phyloP scores from a whole-genome alignment of 2,113 vertebrate genomes.

The Cranoglanis bouderius region DNA sequence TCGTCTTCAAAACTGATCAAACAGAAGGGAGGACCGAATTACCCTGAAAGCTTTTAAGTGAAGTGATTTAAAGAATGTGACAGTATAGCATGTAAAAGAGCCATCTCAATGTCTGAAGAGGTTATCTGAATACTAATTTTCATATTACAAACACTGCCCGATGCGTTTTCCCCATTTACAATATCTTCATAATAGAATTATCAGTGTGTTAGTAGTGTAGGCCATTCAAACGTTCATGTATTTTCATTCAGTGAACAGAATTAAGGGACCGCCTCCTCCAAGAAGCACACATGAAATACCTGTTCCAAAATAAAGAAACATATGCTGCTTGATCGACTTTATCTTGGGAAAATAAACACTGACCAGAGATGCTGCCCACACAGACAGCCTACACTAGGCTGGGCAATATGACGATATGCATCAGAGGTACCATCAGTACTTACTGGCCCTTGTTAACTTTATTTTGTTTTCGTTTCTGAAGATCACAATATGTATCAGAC shows the following conservation, averaged over 20 bases:
- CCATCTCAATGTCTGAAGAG: background rate
- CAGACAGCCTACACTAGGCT: background rate
- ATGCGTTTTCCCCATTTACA: background rate
- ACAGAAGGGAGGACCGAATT: background rate
- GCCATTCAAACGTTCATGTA: background rate
- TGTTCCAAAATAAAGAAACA: background rate
- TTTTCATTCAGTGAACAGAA: background rate
- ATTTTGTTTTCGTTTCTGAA: background rate
- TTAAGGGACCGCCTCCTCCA: background rate
- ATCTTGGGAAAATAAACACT: background rate
- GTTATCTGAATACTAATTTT: background rate
- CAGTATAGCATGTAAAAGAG: background rate
- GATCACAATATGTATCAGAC: background rate
- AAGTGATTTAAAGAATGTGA: background rate
- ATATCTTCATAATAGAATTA: background rate
- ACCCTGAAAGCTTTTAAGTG: background rate
- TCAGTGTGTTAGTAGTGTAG: background rate
- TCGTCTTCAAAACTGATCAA: background rate
- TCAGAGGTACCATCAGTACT: too few species aligned
- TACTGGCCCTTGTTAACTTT: background rate
- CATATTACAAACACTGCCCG: background rate
- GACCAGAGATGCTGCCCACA: background rate
- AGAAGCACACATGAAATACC: background rate
- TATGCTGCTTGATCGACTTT: background rate
- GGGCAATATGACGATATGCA: background rate